These are phyloP conservation scores for Drosophila fungiperda DNA, from an alignment of 2,888 invertebrate species.

Conservation along the genomic window DNA sequence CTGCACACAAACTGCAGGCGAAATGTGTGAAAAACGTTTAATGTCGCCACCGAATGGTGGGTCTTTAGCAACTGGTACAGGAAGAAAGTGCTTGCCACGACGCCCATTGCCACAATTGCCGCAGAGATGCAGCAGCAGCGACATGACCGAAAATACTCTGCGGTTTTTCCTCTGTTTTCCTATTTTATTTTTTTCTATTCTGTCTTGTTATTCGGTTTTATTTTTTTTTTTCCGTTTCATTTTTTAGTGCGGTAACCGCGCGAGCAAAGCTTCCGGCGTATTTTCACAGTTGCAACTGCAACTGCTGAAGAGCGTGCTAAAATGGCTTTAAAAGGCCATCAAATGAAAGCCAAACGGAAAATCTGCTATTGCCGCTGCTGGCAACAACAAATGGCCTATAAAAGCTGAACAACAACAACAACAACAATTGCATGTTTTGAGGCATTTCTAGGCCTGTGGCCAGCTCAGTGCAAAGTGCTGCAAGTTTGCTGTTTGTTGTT, in stretches of 20 bases:
- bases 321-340: slow-evolving; percentile 78
- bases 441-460: slow-evolving; percentile 44
- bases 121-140: slow-evolving; percentile 33
- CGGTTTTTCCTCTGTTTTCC: slow-evolving; percentile 32
- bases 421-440: slow-evolving; percentile 19
- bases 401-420: slow-evolving; percentile 10
- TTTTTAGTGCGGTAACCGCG: slow-evolving; percentile 42
- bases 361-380: slow-evolving; percentile 46
- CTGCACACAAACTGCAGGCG: slow-evolving; percentile 39
- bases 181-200: slow-evolving; percentile 10
- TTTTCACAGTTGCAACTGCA: slow-evolving; percentile 37
- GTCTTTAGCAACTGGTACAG: slow-evolving; percentile 34
- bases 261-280: slow-evolving; percentile 54
- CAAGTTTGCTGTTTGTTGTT: slow-evolving; percentile 18
- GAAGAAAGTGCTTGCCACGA: slow-evolving; percentile 57
- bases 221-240: slow-evolving; percentile 27
- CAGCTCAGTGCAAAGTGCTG: slow-evolving; percentile 10
- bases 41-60: slow-evolving; percentile 38
- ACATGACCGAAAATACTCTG: slow-evolving; percentile 42
- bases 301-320: slow-evolving; percentile 49
- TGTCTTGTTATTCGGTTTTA: slow-evolving; percentile 7
- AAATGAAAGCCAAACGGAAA: slow-evolving; percentile 66
- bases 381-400: slow-evolving; percentile 44
- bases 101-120: slow-evolving; percentile 30
- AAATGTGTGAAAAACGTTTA: slow-evolving; percentile 67